Evolutionary conservation across 2,797 vertebrate genomes (phyloP).

Genomic region (Manis crassicaudata): DNA sequence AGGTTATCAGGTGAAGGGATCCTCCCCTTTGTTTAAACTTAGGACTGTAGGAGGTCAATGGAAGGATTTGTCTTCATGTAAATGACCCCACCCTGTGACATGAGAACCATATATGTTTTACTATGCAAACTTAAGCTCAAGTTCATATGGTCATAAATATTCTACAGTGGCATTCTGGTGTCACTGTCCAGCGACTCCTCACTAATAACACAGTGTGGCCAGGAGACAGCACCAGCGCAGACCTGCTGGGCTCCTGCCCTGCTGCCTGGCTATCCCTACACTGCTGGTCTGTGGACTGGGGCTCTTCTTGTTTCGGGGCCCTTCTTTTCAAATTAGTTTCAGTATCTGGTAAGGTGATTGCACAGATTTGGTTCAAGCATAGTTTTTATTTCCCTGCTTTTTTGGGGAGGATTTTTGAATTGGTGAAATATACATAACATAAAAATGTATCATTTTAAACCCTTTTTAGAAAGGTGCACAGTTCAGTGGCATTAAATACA

Average conservation of each 20-base stretch:
- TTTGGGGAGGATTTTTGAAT: background rate
- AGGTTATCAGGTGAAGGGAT: background rate
- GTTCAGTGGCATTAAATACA: background rate
- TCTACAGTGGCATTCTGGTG: too few relatives aligned
- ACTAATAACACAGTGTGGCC: background rate
- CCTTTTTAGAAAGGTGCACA: background rate
- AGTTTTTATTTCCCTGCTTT: background rate
- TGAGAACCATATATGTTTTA: background rate
- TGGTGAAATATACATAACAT: background rate
- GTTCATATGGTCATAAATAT: background rate
- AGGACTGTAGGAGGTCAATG: background rate
- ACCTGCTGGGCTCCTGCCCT: too few relatives aligned
- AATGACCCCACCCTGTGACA: background rate
- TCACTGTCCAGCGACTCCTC: background rate
- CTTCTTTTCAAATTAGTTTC: background rate
- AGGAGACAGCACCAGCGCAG: fast-evolving
- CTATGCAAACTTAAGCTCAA: background rate
- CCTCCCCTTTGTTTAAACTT: background rate
- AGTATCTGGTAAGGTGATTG: background rate
- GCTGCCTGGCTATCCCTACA: background rate
- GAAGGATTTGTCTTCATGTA: background rate
- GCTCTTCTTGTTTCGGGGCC: background rate
- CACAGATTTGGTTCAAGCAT: background rate
- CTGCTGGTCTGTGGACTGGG: background rate
- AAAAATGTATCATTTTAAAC: background rate